Evolutionary conservation across 1,140 invertebrate species (phyloP).

Genomic region (Drosophila serrata): DNA sequence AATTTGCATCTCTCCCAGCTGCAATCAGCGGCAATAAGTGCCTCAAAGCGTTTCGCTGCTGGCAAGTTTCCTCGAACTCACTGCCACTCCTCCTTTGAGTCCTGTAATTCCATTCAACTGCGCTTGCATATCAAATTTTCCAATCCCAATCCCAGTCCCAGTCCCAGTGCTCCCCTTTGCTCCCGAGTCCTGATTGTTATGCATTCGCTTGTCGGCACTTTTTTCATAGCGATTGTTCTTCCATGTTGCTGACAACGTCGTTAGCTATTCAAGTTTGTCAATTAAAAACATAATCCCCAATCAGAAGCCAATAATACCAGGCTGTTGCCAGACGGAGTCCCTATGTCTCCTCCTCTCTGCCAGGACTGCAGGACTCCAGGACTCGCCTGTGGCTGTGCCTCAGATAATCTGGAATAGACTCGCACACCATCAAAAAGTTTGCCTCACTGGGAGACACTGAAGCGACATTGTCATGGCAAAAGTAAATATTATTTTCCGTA

Average conservation of each 20-base stretch:
- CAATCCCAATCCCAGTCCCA: slow-evolving; percentile 16
- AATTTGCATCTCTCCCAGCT: slow-evolving; percentile 26
- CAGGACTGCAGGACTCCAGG: background rate
- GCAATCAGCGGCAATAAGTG: slow-evolving; percentile 37
- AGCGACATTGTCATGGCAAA: slow-evolving; percentile 80
- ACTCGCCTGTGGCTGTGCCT: slow-evolving; percentile 25
- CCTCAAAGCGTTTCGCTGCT: slow-evolving; percentile 30
- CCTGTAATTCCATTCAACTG: slow-evolving; percentile 22
- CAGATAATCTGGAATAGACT: slow-evolving; percentile 57
- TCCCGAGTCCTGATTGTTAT: slow-evolving; percentile 63
- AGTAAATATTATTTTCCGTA: slow-evolving; percentile 76
- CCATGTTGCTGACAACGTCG: slow-evolving; percentile 77
- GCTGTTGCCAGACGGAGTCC: slow-evolving; percentile 41
- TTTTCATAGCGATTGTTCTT: slow-evolving; percentile 69
- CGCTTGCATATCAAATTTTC: slow-evolving; percentile 36
- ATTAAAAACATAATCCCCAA: slow-evolving; percentile 84
- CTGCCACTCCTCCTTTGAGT: background rate
- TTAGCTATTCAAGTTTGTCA: slow-evolving; percentile 83
- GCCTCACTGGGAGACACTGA: slow-evolving; percentile 19
- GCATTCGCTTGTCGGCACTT: slow-evolving; percentile 82
- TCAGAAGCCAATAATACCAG: slow-evolving; percentile 81
- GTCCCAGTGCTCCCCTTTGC: background rate
- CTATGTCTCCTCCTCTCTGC: background rate
- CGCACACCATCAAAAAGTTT: slow-evolving; percentile 65
- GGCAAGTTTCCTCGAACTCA: slow-evolving; percentile 8